phyloP scores from a whole-genome alignment of 2,888 invertebrate species.

The Odontocolon sp. region DNA sequence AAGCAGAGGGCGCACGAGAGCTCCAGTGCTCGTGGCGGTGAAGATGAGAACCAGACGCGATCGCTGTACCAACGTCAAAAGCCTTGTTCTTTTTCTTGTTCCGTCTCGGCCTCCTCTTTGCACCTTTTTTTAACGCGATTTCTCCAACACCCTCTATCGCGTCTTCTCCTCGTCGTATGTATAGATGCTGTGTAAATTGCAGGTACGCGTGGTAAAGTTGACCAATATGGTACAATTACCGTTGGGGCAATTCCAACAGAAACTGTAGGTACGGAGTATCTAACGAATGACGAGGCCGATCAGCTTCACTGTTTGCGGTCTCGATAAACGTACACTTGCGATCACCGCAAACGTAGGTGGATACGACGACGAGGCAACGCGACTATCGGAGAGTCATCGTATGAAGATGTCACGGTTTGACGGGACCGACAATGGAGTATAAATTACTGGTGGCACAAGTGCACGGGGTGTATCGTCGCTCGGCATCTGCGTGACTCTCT shows the following conservation, averaged over 20 bases:
- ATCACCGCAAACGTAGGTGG: slow-evolving; percentile 49
- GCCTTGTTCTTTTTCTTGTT: slow-evolving; percentile 3
- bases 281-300: too few relatives aligned
- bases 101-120: not conserved
- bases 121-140: not conserved
- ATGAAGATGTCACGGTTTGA: slow-evolving; percentile 75
- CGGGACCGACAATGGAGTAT: slow-evolving; percentile 74
- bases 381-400: slow-evolving; percentile 62
- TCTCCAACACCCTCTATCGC: not conserved
- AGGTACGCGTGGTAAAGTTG: too few relatives aligned
- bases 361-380: slow-evolving; percentile 25
- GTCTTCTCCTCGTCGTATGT: not conserved
- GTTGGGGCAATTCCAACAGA: too few relatives aligned
- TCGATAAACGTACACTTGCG: slow-evolving; percentile 31
- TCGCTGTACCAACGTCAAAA: slow-evolving; percentile 10
- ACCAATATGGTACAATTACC: too few relatives aligned
- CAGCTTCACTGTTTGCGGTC: not conserved
- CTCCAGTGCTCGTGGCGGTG: slow-evolving; percentile 16
- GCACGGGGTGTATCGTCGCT: slow-evolving; percentile 55
- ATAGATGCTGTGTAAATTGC: too few relatives aligned
- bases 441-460: slow-evolving; percentile 72
- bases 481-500: slow-evolving; percentile 33
- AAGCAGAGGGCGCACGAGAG: slow-evolving; percentile 15
- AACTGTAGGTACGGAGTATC: too few relatives aligned
- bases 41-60: slow-evolving; percentile 14